phyloP scores from a whole-genome alignment of 1,140 invertebrate species.

The Monomorium pharaonis region DNA sequence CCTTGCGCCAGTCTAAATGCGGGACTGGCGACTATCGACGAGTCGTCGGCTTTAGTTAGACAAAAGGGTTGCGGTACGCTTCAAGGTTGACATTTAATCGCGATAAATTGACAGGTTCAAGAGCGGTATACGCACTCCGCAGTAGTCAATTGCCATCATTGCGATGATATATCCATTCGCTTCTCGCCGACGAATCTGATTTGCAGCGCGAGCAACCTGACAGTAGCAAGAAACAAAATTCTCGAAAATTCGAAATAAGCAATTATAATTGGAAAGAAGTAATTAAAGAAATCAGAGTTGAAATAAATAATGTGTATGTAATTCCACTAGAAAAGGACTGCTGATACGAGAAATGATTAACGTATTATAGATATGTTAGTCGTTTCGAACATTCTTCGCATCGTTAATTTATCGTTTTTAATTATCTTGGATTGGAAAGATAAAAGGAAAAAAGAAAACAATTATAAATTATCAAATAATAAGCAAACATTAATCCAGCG shows the following conservation, averaged over 20 bases:
- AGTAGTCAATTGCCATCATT: slow-evolving; percentile 48
- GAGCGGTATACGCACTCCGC: slow-evolving; percentile 23
- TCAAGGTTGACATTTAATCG: slow-evolving; percentile 31
- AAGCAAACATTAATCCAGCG: background rate
- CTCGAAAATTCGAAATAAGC: background rate
- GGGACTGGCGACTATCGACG: background rate
- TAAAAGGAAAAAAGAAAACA: background rate
- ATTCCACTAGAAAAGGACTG: background rate
- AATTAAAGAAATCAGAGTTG: slow-evolving; percentile 13
- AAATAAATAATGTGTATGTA: background rate
- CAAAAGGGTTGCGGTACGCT: slow-evolving; percentile 20
- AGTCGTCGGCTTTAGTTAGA: background rate
- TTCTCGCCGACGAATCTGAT: slow-evolving; percentile 26
- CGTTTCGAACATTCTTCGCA: background rate
- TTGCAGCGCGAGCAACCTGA: background rate
- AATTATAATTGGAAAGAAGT: background rate
- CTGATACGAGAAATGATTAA: background rate
- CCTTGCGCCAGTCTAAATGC: background rate
- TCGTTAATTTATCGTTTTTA: slow-evolving; percentile 13
- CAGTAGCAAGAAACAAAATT: background rate
- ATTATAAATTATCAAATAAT: background rate
- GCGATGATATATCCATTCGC: slow-evolving; percentile 9
- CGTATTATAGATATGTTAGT: background rate
- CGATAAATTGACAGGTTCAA: slow-evolving; percentile 46
- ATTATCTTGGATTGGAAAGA: background rate